Conservation (phyloP, 2,113 vertebrate species). For the Columba janthina region DNA sequence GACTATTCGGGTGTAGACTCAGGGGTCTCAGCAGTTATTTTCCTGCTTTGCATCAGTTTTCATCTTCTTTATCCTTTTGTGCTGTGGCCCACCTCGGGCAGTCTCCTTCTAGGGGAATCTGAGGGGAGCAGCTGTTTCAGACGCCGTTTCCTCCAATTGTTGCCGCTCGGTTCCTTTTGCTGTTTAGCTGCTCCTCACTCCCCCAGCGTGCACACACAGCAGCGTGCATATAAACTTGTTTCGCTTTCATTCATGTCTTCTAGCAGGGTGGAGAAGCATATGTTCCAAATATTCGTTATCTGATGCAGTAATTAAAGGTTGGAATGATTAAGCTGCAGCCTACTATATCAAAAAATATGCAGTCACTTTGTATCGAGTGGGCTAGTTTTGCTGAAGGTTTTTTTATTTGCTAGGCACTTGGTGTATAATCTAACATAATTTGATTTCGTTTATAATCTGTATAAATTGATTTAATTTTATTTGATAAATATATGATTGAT, state of each 20-base stretch:
- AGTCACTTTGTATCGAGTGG: neutral
- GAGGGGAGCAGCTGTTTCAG: slow-evolving; percentile 88
- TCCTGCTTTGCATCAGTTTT: slow-evolving; percentile 85
- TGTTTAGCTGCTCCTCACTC: neutral
- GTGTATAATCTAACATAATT: neutral
- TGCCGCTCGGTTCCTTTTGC: slow-evolving; percentile 63
- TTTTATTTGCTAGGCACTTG: neutral
- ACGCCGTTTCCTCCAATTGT: slow-evolving; percentile 85
- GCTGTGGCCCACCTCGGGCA: slow-evolving; percentile 83
- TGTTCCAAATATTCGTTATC: slow-evolving; percentile 83
- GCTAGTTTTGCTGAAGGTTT: neutral
- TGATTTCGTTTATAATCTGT: slow-evolving; percentile 29
- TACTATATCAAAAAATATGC: slow-evolving; percentile 15
- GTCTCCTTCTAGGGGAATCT: slow-evolving; percentile 85
- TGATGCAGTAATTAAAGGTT: slow-evolving; percentile 79
- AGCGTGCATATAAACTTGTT: slow-evolving; percentile 83
- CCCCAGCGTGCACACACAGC: slow-evolving; percentile 42
- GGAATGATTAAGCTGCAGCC: slow-evolving; percentile 43
- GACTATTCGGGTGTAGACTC: slow-evolving; percentile 74
- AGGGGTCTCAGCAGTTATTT: slow-evolving; percentile 85
- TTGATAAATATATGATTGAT: slow-evolving; percentile 14
- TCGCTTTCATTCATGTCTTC: slow-evolving; percentile 66
- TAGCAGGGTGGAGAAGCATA: slow-evolving; percentile 83
- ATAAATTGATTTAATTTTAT: slow-evolving; percentile 32
- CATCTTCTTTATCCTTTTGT: slow-evolving; percentile 90